Evolutionary conservation across 2,888 invertebrate genomes (phyloP), one percentile per base, ranked within the genome.

Genomic region (Cylindroiulus punctatus): DNA sequence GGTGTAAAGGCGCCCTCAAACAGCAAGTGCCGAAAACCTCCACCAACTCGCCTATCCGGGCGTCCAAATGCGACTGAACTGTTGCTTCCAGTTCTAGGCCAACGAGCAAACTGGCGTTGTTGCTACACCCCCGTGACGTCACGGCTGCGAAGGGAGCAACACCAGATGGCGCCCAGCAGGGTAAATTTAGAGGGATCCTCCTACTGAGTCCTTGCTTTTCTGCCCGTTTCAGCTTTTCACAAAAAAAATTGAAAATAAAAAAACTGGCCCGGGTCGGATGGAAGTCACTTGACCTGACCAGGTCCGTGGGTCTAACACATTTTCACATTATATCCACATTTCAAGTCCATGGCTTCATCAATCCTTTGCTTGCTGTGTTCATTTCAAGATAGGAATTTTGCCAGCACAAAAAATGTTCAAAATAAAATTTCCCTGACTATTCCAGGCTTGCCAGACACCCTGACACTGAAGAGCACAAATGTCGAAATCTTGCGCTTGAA

Each of bases 51-150:
- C 1, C 65, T n/a, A 65, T 65, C 26, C 65, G 65, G 26, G 65
- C 65, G 65, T 26, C 65, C 65, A 65, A 65, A 22, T 26, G 10
- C 65, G 65, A 65, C n/a, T 65, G 65, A 65, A 65, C 65, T 65
- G 65, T 65, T 65, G 65, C 65, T 22, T 10, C 26, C 8, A 26
- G 65, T 65, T 65, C 26, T 22, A 26, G 65, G 65, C 65, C n/a
- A 52, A 52, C 52, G 52, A 12, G 52, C 19, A 17, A n/a, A 52
- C 4, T 44, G 36, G 36, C 47, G 57, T 57, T 57, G 36, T 12
- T 44, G 26, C 65, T 65, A 65, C 65, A 65, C 65, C 65, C n/a
- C 65, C 65, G 65, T 65, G 65, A 65, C 65, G 65, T 65, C 65
- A 26, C 65, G 1, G n/a, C 8, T 22, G 26, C 26, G 26, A 44